A percentile compares a stretch with the other conserved stretches of the same genome.
Evolutionary conservation across 2,888 invertebrate species (phyloP).

Genomic region (Dusona sp.): DNA sequence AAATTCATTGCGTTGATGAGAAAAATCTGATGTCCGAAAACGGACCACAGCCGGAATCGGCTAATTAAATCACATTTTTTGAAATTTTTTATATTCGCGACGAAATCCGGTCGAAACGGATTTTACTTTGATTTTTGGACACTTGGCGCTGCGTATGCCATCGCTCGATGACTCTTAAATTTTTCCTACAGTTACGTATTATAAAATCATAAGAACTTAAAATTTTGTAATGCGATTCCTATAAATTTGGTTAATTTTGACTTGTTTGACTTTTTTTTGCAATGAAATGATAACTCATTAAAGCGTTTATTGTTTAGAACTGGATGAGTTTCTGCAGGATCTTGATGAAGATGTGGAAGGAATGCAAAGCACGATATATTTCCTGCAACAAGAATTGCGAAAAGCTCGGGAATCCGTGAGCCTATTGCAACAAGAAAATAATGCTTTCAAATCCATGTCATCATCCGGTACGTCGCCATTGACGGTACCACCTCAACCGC

Average conservation of each 20-base stretch:
- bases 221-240: background rate
- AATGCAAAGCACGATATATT: constrained; percentile 98
- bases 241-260: background rate
- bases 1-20: too few species aligned
- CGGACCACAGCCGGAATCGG: too few species aligned
- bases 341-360: constrained; percentile 99
- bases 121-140: too few species aligned
- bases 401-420: constrained; percentile 91
- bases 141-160: too few species aligned
- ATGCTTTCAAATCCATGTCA: constrained; percentile 75
- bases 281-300: background rate
- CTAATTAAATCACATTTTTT: too few species aligned
- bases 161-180: too few species aligned
- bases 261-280: background rate
- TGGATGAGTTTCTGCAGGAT: constrained; percentile 98
- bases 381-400: constrained; percentile 96
- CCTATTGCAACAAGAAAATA: constrained; percentile 88
- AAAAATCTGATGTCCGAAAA: too few species aligned
- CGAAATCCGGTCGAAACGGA: too few species aligned
- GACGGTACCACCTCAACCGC: constrained; percentile 27
- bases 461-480: constrained; percentile 18
- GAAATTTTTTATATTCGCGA: too few species aligned
- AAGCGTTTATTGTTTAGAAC: constrained; percentile 87
- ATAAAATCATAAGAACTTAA: background rate
- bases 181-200: too few species aligned